Base-by-base conservation (phyloP, 2,888 invertebrate genomes). In the Xylota sylvarum region DNA sequence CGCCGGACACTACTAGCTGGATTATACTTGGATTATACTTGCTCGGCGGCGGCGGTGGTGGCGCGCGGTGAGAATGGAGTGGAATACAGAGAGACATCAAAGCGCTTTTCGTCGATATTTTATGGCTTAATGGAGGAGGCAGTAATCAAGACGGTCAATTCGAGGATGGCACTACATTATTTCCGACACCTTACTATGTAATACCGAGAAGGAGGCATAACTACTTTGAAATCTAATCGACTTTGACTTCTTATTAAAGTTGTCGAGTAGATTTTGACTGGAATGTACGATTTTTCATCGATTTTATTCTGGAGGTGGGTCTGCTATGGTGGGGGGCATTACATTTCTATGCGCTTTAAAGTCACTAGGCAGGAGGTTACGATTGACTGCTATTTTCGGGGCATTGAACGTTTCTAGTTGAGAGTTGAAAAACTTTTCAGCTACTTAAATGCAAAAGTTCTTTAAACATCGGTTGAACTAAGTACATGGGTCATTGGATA, bases 31-130 rank as follows among this genome's bases (percentile, higher is more conserved):
- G 46, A 60, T 72, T 58, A 77, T 72, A 72, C 82, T 76, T 72
- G 65, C n/a, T n/a, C n/a, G n/a, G n/a, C n/a, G n/a, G n/a, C n/a
- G n/a, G n/a, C n/a, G n/a, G n/a, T n/a, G 70, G 37, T 10, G 37
- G 37, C 12, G 1, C 37, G 69, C 56, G 64, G 52, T 32, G 62
- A 5, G 23, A 65, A 60, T 55, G 48, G n/a, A 23, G 43, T 40
- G 10, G 37, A 67, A 37, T 37, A 30, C 6, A 48, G 27, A 40
- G 30, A 40, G 23, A 30, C 52, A 78, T 62, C 52, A 67, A 58
- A 82, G 35, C 50, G 72, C 43, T 65, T 70, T 48, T 50, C 37
- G 50, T 77, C 77, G 50, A 60, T 83, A 83, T 58, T 77, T 76
- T 76, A 82, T 72, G 65, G 72, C 64, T 69, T 55, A 69, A 77